Conservation (phyloP, 2,113 vertebrate genomes). For the Pachypanchax playfairii region DNA sequence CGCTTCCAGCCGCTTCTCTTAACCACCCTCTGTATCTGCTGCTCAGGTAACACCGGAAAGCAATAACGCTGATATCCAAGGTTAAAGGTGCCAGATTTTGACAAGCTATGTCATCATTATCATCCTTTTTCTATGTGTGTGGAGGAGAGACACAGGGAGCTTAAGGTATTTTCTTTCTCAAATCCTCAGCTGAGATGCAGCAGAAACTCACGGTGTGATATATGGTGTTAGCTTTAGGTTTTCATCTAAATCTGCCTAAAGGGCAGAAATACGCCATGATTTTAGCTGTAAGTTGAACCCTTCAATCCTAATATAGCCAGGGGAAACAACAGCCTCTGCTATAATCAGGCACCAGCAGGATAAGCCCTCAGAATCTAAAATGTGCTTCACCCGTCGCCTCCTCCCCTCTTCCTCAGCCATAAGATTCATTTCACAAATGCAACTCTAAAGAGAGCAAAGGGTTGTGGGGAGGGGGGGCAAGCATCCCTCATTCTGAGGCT, state of each 20-base stretch:
- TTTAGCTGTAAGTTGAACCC: constrained; percentile 55
- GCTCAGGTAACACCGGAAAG: constrained; percentile 48
- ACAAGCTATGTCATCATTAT: constrained; percentile 67
- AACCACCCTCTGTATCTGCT: constrained; percentile 55
- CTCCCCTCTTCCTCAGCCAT: constrained; percentile 23
- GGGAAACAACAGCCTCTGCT: constrained; percentile 51
- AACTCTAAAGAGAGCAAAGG: constrained; percentile 51
- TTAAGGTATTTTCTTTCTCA: constrained; percentile 61
- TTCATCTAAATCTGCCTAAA: constrained; percentile 68
- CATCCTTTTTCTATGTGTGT: constrained; percentile 38
- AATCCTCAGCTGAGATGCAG: constrained; percentile 54
- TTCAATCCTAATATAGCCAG: constrained; percentile 48
- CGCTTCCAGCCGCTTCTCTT: constrained; percentile 40
- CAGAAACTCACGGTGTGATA: constrained; percentile 45
- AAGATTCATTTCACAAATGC: constrained; percentile 57
- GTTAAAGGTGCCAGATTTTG: constrained; percentile 67
- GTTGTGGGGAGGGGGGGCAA: constrained; percentile 15
- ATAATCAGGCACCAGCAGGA: constrained; percentile 42
- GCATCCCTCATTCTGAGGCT: constrained; percentile 32
- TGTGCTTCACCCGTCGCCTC: constrained; percentile 29
- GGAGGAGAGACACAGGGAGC: constrained; percentile 20
- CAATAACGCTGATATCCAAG: constrained; percentile 55
- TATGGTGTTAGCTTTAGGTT: constrained; percentile 54
- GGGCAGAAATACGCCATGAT: constrained; percentile 51
- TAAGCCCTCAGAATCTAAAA: constrained; percentile 51